Base-by-base conservation (phyloP, 1,140 invertebrate species). In the Pogonomyrmex barbatus region DNA sequence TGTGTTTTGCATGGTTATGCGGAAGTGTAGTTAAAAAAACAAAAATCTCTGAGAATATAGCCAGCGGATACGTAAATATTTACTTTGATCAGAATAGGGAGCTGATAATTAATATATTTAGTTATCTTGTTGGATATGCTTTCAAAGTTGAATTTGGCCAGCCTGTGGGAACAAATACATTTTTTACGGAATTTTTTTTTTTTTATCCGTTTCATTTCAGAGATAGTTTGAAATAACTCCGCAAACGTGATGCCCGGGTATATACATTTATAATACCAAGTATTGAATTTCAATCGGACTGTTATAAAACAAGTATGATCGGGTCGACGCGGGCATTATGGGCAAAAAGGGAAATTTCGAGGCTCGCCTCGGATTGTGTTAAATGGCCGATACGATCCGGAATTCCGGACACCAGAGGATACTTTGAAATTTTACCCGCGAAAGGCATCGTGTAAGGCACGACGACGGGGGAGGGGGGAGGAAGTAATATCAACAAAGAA, bases 221-320 rank as follows among this genome's bases (percentile, higher is more conserved):
- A 33, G n/a, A 42, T 76, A 33, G 10, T 65, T 65, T 24, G 9
- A 78, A 78, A 77, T 77, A 47, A 36, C 45, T 65, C 24, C 2
- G 58, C 45, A 17, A 63, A 65, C 45, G 42, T 50, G 60, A 65
- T n/a, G 54, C 14, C 24, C 24, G 12, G 24, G 2, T 73, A 39
- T 58, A 56, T 75, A 42, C 71, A 39, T 56, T 75, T 75, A 75
- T 75, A 75, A 75, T 75, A 47, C 54, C 36, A 70, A 56, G 30
- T 81, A 81, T 81, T 70, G 36, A 56, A 70, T 56, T 56, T 42
- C 39, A 56, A 45, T 47, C 17, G 36, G 14, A 36, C 47, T 14
- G 36, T 14, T 50, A 62, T 75, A 39, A 60, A 75, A 67, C 60
- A 52, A 24, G 67, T 62, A 5, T 30, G 42, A 60, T 73, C 54